These are phyloP conservation scores for Threskiornis aethiopicus DNA, from an alignment of 2,797 vertebrate genomes.

Conservation along the genomic window DNA sequence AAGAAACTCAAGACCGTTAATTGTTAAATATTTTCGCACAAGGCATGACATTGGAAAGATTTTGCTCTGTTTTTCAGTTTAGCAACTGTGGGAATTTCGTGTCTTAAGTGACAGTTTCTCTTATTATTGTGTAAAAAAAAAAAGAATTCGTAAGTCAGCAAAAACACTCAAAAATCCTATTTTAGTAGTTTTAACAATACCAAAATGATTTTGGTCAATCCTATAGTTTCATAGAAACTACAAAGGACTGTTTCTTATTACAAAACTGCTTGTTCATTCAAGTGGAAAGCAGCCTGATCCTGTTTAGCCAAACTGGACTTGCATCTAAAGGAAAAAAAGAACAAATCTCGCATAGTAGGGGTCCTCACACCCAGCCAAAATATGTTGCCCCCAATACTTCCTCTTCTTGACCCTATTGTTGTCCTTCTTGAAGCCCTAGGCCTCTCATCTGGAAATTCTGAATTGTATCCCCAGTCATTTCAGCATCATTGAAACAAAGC, in stretches of 20 bases:
- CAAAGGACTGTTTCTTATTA: not conserved
- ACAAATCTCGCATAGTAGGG: not conserved
- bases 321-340: not conserved
- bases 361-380: not conserved
- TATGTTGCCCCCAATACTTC: not conserved
- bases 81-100: conserved; percentile 31
- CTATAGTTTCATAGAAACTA: not conserved
- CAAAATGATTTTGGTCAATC: not conserved
- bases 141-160: not conserved
- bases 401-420: not conserved
- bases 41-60: conserved; percentile 8
- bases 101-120: not conserved
- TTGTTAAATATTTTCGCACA: conserved; percentile 26
- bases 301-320: not conserved
- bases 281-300: not conserved
- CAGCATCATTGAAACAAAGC: not conserved
- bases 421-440: not conserved
- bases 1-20: not conserved
- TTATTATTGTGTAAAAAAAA: not conserved
- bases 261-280: not conserved
- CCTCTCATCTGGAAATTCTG: not conserved
- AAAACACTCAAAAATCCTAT: not conserved
- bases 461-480: not conserved
- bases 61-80: not conserved
- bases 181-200: not conserved